Evolutionary conservation across 1,140 invertebrate genomes (phyloP).

Genomic region (Philaenus spumarius): DNA sequence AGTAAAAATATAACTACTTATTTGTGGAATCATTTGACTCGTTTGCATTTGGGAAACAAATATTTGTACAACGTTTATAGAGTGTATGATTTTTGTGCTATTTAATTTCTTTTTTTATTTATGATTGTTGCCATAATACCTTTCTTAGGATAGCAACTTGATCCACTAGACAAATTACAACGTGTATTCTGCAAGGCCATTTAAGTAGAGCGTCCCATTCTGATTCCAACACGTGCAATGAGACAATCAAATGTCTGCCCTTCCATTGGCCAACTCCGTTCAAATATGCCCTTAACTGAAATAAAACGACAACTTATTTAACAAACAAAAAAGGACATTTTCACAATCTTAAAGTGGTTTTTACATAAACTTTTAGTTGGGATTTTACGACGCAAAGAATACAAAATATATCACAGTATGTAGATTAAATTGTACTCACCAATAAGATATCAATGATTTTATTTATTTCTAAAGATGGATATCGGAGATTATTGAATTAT

Average conservation of each 20-base stretch:
- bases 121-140: constrained; percentile 28
- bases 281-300: constrained; percentile 37
- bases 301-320: not conserved
- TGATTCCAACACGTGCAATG: constrained; percentile 53
- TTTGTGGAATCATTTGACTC: not conserved
- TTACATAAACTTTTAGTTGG: too few relatives aligned
- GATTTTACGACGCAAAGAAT: too few relatives aligned
- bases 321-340: constrained; percentile 17
- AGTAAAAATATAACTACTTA: not conserved
- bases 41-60: not conserved
- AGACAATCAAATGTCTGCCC: constrained; percentile 58
- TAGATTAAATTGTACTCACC: constrained; percentile 22
- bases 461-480: too few relatives aligned
- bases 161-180: constrained; percentile 54
- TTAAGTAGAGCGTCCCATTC: constrained; percentile 59
- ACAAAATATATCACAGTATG: constrained; percentile 7
- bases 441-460: too few relatives aligned
- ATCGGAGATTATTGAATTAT: too few relatives aligned
- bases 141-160: constrained; percentile 44
- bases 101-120: not conserved
- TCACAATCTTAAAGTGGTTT: not conserved
- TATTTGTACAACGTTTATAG: not conserved
- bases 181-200: constrained; percentile 58
- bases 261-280: constrained; percentile 67
- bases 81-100: not conserved